Evolutionary conservation across 2,113 vertebrate species (phyloP).

Genomic region (Pteropus alecto): DNA sequence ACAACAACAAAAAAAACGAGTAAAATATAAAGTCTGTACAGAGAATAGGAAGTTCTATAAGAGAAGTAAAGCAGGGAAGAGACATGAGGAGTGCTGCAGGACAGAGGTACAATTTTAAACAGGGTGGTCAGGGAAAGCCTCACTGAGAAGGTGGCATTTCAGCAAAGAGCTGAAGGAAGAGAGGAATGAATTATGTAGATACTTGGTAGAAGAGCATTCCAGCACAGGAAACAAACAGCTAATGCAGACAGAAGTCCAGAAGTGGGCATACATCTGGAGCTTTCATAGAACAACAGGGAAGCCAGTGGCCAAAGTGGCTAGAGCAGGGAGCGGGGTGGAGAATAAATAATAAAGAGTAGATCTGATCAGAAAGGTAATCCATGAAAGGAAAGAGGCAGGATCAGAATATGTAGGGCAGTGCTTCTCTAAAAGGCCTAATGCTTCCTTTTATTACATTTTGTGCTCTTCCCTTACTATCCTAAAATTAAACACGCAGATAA

Average conservation of each 20-base stretch:
- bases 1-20: background rate
- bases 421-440: background rate
- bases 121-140: background rate
- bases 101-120: background rate
- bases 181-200: background rate
- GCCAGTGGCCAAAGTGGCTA: background rate
- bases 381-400: background rate
- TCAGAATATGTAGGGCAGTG: background rate
- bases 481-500: background rate
- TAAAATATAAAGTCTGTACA: conserved; percentile 7
- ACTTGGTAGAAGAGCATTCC: background rate
- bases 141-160: background rate
- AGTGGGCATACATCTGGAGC: background rate
- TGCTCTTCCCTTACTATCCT: background rate
- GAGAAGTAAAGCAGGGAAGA: background rate
- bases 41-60: background rate
- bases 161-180: background rate
- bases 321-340: background rate
- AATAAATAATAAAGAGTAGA: background rate
- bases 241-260: background rate
- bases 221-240: background rate
- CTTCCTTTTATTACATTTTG: background rate
- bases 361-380: background rate
- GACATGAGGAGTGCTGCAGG: background rate
- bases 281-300: background rate